A percentile compares a stretch with the other conserved stretches of the same genome.
These are phyloP conservation scores for Ladona fulva DNA, from an alignment of 1,140 invertebrate species.

Conservation along the genomic window DNA sequence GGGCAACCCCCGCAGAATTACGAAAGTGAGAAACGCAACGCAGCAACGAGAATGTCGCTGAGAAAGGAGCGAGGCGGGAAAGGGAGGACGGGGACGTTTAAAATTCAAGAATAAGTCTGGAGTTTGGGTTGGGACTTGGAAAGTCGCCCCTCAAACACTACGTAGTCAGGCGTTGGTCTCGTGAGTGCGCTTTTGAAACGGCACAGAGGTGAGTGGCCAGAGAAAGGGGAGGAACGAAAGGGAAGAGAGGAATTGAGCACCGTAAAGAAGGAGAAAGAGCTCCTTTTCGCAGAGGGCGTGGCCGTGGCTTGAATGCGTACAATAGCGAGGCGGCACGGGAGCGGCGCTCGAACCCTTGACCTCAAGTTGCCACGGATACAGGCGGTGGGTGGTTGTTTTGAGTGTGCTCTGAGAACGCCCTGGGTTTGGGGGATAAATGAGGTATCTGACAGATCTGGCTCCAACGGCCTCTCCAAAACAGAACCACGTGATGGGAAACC, in stretches of 20 bases:
- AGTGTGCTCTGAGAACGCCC: neutral
- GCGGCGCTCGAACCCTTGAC: conserved; percentile 3
- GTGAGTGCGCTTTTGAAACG: too few relatives aligned
- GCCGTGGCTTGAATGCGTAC: neutral
- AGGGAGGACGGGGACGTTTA: too few relatives aligned
- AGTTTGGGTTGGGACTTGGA: too few relatives aligned
- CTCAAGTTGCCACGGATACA: neutral
- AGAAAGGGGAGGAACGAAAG: too few relatives aligned
- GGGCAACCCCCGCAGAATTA: too few relatives aligned
- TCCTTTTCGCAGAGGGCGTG: neutral
- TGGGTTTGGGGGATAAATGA: neutral
- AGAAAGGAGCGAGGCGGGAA: too few relatives aligned
- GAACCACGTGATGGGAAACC: neutral
- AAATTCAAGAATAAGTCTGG: too few relatives aligned
- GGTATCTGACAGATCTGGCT: neutral
- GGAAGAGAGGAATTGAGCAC: neutral
- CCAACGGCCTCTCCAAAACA: neutral
- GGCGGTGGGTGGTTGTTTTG: neutral
- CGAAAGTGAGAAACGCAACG: too few relatives aligned
- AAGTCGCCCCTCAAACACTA: too few relatives aligned
- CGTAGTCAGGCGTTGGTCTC: too few relatives aligned
- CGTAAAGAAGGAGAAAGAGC: neutral
- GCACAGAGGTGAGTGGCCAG: too few relatives aligned
- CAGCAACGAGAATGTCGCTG: too few relatives aligned
- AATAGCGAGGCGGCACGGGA: neutral